Evolutionary conservation across 2,113 vertebrate species (phyloP), one percentile per base, ranked within the genome.

Genomic region (Heterotis niloticus): DNA sequence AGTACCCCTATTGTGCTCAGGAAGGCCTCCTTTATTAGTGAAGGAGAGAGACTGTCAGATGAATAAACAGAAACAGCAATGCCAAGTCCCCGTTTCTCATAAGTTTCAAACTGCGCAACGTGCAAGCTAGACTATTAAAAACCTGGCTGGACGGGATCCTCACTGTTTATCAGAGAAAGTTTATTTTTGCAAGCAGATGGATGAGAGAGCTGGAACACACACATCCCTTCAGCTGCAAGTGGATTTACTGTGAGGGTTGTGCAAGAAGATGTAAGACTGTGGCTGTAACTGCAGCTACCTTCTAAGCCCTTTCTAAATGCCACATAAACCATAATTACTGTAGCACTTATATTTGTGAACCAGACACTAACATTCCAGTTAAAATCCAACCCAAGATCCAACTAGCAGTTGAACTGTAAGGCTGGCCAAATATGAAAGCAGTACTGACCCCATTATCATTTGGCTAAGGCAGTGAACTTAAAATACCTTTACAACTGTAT

Each of bases 331-430:
- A 78, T 78, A 81, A 87, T 86, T 77, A n/a, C 75, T 83, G 81
- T 56, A 76, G 28, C 51, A 12, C 77, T 81, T 80, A 81, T 74
- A 79, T 60, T 83, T 79, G 29, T 64, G 66, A 78, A 73, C 54
- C 17, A 81, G 60, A 75, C 81, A 78, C 79, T 77, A 51, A 75
- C 68, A 83, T 75, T 44, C 77, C 83, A 86, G 82, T 88, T 83
- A 86, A 81, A 75, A 88, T 83, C 78, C 64, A 79, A 81, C 64
- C 79, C 81, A 78, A 80, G 81, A 79, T 75, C 78, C 85, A 81
- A 83, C 81, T 83, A 86, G 82, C 82, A 84, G 83, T 78, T 89
- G 82, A 88, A 84, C 85, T 84, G 64, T 88, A 84, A 87, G 82
- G 88, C 76, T 20, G 75, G 67, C 75, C 75, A 81, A 81, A 64